phyloP scores from a whole-genome alignment of 1,140 invertebrate genomes.

The Patella vulgata region DNA sequence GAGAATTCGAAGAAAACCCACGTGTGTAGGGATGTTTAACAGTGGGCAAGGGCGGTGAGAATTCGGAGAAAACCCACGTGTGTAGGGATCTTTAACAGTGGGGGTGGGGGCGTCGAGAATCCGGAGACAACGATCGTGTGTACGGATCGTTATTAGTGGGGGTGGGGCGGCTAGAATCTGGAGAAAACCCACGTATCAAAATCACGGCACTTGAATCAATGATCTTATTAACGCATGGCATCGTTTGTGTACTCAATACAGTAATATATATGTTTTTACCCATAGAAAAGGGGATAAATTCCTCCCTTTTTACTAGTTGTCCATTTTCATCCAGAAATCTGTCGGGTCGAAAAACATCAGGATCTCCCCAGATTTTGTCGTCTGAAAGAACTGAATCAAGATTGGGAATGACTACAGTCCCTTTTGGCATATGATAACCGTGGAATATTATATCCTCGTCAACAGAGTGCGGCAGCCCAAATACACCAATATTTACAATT shows the following conservation, averaged over 20 bases:
- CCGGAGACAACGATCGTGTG: constrained; percentile 52
- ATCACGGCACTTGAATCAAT: constrained; percentile 57
- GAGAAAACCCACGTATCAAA: constrained; percentile 41
- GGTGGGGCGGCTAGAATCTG: constrained; percentile 45
- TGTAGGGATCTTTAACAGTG: constrained; percentile 25
- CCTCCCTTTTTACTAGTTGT: too few species aligned
- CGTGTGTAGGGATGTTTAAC: too few species aligned
- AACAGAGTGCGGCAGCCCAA: too few species aligned
- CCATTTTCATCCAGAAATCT: too few species aligned
- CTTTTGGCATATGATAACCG: too few species aligned
- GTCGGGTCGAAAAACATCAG: constrained; percentile 76
- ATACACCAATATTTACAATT: constrained; percentile 41
- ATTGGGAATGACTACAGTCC: too few species aligned
- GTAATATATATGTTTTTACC: constrained; percentile 29
- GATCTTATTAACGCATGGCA: constrained; percentile 27
- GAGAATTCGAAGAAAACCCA: too few species aligned
- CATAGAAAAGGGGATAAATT: constrained; percentile 35
- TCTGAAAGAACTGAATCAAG: too few species aligned
- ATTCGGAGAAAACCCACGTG: too few species aligned
- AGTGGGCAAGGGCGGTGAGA: too few species aligned
- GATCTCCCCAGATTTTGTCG: constrained; percentile 74
- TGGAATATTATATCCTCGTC: too few species aligned
- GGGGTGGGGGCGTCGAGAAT: constrained; percentile 49
- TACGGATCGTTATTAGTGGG: constrained; percentile 56
- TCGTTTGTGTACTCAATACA: constrained; percentile 37